These are phyloP conservation scores for Pemphigus obesinymphae DNA, from an alignment of 1,140 invertebrate species.

Conservation along the genomic window DNA sequence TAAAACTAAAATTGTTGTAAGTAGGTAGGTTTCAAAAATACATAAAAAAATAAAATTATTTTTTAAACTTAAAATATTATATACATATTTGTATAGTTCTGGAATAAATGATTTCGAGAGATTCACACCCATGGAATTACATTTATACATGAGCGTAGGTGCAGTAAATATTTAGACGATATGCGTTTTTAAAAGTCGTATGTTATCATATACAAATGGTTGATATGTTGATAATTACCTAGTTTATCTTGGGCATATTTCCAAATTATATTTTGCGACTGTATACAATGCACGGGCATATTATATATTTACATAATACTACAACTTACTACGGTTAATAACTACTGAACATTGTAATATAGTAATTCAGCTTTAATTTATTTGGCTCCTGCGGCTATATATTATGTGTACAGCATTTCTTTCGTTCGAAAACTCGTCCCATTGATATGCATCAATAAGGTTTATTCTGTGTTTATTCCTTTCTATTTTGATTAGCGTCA, in stretches of 20 bases:
- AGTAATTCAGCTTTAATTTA: neutral
- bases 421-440: slow-evolving; percentile 3
- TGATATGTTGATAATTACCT: slow-evolving; percentile 5
- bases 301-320: neutral
- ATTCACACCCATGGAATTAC: neutral
- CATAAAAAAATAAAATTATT: no score
- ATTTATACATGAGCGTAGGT: neutral
- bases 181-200: neutral
- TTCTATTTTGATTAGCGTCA: slow-evolving; percentile 14
- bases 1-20: no score
- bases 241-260: slow-evolving; percentile 1
- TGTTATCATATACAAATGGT: neutral
- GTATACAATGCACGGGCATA: neutral
- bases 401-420: neutral
- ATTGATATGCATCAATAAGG: slow-evolving; percentile 1
- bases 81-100: neutral
- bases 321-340: slow-evolving; percentile 2
- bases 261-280: neutral
- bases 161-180: neutral
- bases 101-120: neutral
- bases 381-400: neutral
- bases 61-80: no score
- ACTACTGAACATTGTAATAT: neutral
- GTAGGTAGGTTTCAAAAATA: no score
- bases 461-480: neutral